Base-by-base conservation (phyloP, 1,140 invertebrate species). In the Asobara japonica region DNA sequence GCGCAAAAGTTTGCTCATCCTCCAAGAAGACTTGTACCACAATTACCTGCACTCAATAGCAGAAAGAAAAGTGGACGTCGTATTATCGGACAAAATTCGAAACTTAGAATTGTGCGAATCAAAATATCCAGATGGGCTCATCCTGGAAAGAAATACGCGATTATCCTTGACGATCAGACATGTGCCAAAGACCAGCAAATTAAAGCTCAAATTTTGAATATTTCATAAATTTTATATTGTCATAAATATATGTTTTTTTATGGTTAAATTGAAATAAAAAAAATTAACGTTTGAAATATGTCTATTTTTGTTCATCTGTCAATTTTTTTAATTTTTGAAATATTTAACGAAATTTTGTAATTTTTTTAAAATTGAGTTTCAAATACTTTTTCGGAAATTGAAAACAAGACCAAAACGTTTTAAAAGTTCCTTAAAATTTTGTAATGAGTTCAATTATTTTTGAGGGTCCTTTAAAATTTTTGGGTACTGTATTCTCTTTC, bases 91-190 rank as follows among this genome's bases (percentile, higher is more conserved):
- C 60, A 79, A 89, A 5, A 89, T 93, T 74, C 87, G 86, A 36
- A 98, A 98, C 87, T 86, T 94, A 72, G 75, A 89, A 71, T 83
- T 90, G 75, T 93, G 91, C 82, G 88, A 86, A 68, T 76, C 79
- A 51, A 85, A 83, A 62, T 92, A 91, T 84, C 80, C 79, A 18
- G 84, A 89, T 61, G 90, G 89, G 45, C 83, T 90, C 72, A 85
- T 83, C 65, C 75, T 97, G 29, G 78, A 88, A 64, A 89, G 97
- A 65, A 85, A 88, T 0, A 94, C 92, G 13, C 91, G 97, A 82
- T 87, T 98, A 74, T 99, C 97, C 5, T 86, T 99, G 31, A 99
- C 97, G 38, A 97, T 99, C 73, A 91, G 97, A 83, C 92, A 97
- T 90, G 96, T 98, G 7, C 95, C 96, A 68, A 97, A 96, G 89